Conservation (phyloP, 37 sponge, comb jelly and placozoan genomes). For the Ephydatia muelleri region DNA sequence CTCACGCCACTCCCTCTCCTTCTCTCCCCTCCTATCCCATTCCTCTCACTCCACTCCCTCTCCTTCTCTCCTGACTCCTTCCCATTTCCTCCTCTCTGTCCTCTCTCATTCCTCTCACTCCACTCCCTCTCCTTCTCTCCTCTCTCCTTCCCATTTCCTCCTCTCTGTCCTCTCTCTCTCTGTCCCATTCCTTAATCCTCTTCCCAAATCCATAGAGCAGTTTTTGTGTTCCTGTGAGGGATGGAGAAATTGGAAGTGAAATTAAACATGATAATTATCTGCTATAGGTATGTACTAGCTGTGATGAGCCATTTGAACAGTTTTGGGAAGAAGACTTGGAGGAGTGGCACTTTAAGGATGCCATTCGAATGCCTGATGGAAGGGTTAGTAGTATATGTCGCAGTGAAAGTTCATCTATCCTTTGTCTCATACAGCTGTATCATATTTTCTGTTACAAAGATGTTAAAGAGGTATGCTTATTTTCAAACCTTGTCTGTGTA, state of each 20-base stretch:
- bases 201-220: not conserved
- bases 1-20: no score
- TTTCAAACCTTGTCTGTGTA: no score
- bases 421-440: conserved; percentile 42
- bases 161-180: not conserved
- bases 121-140: not conserved
- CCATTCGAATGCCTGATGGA: conserved; percentile 36
- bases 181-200: not conserved
- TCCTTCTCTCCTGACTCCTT: not conserved
- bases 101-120: not conserved
- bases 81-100: not conserved
- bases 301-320: conserved; percentile 81
- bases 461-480: conserved; percentile 48
- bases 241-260: not conserved
- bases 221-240: not conserved
- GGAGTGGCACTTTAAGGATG: conserved; percentile 91
- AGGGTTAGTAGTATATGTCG: conserved; percentile 3
- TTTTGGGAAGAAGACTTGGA: conserved; percentile 88
- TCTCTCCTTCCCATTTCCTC: no score
- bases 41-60: no score
- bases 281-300: conserved; percentile 66
- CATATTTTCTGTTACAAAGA: conserved; percentile 75
- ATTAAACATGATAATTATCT: not conserved
- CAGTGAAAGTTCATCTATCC: not conserved
- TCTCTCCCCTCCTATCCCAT: no score